Base-by-base conservation (phyloP, 2,888 invertebrate genomes). In the Iselma pallidipennis region DNA sequence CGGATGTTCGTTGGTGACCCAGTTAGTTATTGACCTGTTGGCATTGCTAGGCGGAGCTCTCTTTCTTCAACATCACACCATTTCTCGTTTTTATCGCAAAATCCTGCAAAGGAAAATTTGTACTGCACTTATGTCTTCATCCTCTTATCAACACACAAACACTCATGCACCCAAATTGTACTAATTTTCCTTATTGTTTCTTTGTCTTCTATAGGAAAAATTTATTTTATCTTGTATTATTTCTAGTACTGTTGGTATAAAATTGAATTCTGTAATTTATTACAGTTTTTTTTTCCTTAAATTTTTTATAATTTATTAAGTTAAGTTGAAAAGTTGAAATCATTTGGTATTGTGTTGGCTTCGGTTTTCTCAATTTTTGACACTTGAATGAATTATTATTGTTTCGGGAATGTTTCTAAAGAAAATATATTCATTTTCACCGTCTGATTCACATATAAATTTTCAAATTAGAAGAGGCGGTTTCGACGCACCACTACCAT, bases 21-120 rank as follows among this genome's bases (percentile, higher is more conserved):
- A 77, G 76, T 77, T 76, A 73, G 75, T 74, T 78, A 78, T 78
- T 78, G 78, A 78, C 78, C 77, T 77, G 77, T 76, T 74, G 75
- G 74, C 73, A 68, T 58, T 65, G 63, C 72, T 50, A 77, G 78
- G 78, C 76, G 78, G 76, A 71, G 77, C 75, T 66, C 67, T 55
- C 60, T 59, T n/a, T n/a, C n/a, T 51, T 61, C 33, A 53, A 33
- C 21, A 33, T 53, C 21, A 33, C 33, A 45, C 45, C 45, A 45
- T 23, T 45, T 45, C 45, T n/a, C 12, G 21, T 45, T 45, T 21
- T 21, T 45, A 45, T 12, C 19, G 42, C 19, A 23, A 45, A 45
- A 45, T 45, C 21, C 4, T 23, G 23, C 12, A 23, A 45, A 7
- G 45, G 23, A 45, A 45, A 45, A 45, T 45, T 45, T 45, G 45